phyloP scores from a whole-genome alignment of 2,797 vertebrate species.

The Coregonus sp. region DNA sequence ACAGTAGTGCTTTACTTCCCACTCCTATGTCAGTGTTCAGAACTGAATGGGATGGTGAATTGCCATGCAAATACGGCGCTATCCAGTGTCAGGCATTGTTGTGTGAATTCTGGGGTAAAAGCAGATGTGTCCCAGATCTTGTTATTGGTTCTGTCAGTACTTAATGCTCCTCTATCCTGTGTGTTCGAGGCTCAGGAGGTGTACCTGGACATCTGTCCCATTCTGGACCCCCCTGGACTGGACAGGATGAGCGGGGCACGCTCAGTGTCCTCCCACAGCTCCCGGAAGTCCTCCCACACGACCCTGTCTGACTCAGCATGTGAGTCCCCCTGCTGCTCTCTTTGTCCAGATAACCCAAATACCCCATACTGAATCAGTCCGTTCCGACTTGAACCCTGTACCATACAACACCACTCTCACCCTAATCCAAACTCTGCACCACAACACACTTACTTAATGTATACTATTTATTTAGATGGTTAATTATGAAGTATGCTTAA shows the following conservation, averaged over 20 bases:
- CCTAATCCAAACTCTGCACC: not conserved
- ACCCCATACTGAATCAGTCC: not conserved
- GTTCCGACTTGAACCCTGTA: not conserved
- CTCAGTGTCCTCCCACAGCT: constrained; percentile 81
- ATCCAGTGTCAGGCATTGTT: not conserved
- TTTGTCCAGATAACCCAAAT: not conserved
- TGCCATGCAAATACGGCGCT: not conserved
- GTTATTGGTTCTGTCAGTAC: not conserved
- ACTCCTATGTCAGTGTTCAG: not conserved
- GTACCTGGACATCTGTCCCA: constrained; percentile 75
- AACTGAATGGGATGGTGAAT: not conserved
- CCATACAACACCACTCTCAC: not conserved
- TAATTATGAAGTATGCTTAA: too few relatives aligned
- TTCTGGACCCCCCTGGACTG: constrained; percentile 57
- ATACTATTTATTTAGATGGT: not conserved
- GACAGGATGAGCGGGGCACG: constrained; percentile 68
- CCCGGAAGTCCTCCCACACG: constrained; percentile 77
- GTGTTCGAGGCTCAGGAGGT: constrained; percentile 78
- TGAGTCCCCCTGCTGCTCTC: constrained; percentile 59
- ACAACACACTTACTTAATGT: not conserved
- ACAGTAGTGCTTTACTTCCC: not conserved
- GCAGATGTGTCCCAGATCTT: not conserved
- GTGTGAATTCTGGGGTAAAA: not conserved
- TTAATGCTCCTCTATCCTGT: constrained; percentile 7
- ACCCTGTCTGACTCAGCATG: constrained; percentile 80